Evolutionary conservation across 2,797 vertebrate species (phyloP).

Genomic region (Phalloptychus januarius): DNA sequence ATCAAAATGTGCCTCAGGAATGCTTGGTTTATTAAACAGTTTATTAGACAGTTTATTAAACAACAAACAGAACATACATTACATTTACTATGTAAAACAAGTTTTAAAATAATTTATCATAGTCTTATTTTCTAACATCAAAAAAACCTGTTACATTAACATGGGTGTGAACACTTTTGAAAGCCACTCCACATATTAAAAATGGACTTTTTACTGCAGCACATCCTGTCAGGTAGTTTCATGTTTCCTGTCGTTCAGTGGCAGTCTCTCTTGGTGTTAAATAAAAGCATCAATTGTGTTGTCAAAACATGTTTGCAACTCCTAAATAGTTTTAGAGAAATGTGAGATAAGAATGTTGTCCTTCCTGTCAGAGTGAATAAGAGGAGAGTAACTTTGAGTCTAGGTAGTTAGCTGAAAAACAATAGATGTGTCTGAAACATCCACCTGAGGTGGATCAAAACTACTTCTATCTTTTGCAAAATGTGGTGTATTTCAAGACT

Average conservation of each 20-base stretch:
- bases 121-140: background rate
- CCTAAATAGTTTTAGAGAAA: constrained; percentile 29
- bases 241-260: constrained; percentile 8
- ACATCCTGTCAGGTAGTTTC: constrained; percentile 12
- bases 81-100: background rate
- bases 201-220: background rate
- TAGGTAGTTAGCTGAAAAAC: background rate
- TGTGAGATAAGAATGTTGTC: constrained; percentile 29
- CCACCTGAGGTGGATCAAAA: background rate
- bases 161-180: background rate
- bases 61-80: background rate
- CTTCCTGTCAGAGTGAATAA: constrained; percentile 15
- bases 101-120: background rate
- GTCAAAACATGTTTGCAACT: constrained; percentile 10
- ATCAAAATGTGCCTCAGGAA: background rate
- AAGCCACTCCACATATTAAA: background rate
- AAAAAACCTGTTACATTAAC: background rate
- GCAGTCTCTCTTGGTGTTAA: background rate
- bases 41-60: background rate
- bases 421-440: background rate
- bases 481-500: background rate
- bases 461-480: background rate
- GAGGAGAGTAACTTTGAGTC: constrained; percentile 20
- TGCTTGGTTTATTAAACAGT: background rate
- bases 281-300: background rate